Conservation (phyloP, 2,113 vertebrate species). For the Toxotes jaculatrix region DNA sequence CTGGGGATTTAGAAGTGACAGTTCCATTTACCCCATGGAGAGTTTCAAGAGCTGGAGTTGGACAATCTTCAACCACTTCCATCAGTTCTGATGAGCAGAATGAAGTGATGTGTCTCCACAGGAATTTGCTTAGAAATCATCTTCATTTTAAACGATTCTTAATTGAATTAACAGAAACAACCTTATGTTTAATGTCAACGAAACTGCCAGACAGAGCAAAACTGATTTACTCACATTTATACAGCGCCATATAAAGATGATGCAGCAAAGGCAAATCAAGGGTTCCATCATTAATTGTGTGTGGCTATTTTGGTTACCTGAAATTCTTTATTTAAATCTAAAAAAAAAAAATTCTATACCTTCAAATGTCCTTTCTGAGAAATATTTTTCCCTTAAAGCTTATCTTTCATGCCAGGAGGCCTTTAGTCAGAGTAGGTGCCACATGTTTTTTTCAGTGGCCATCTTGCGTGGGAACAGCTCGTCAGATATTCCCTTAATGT, state of each 20-base stretch:
- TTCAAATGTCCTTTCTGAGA: background rate
- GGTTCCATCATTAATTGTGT: background rate
- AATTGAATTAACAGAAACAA: conserved; percentile 15
- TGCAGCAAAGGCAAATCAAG: background rate
- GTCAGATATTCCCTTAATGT: conserved; percentile 48
- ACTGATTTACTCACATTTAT: background rate
- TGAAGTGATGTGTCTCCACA: background rate
- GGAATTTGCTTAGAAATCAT: conserved; percentile 3
- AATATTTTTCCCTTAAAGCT: conserved; percentile 3
- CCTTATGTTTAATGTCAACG: conserved; percentile 5
- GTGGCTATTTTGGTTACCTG: background rate
- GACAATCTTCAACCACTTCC: conserved; percentile 10
- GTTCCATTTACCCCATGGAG: conserved; percentile 47
- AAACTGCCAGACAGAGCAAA: background rate
- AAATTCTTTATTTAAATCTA: background rate
- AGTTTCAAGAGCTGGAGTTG: conserved; percentile 3
- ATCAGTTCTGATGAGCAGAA: conserved; percentile 19
- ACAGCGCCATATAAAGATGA: background rate
- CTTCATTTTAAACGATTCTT: background rate
- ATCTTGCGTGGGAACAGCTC: conserved; percentile 26
- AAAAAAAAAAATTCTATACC: background rate
- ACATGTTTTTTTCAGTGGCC: conserved; percentile 13
- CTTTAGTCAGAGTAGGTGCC: conserved; percentile 6
- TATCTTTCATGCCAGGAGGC: conserved; percentile 12
- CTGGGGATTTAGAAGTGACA: conserved; percentile 25